Conservation (phyloP, 2,113 vertebrate genomes). For the Columba livia region DNA sequence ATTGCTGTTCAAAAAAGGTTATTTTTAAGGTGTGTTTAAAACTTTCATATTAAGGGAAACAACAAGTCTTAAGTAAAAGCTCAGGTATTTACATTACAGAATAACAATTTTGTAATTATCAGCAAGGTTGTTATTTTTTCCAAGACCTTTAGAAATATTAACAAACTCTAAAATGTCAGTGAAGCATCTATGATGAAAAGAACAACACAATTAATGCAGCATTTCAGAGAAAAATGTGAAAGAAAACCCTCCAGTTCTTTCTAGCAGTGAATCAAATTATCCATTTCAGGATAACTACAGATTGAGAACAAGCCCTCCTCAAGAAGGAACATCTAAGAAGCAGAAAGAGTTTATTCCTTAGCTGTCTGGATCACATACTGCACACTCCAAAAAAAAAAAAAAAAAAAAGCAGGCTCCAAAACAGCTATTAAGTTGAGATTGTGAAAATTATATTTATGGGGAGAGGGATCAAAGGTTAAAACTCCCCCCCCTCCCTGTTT, state of each 20-base stretch:
- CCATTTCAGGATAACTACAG: not conserved
- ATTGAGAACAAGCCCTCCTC: not conserved
- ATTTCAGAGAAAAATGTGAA: not conserved
- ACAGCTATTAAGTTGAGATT: not conserved
- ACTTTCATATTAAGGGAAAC: not conserved
- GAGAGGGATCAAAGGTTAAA: not conserved
- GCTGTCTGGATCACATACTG: not conserved
- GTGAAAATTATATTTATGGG: not conserved
- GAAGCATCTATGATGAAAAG: not conserved
- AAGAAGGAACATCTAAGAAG: not conserved
- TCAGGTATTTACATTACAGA: not conserved
- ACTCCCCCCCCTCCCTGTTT: not conserved
- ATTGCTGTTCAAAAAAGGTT: slow-evolving; percentile 3
- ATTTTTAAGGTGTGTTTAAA: not conserved
- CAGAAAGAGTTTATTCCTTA: not conserved
- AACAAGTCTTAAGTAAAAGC: not conserved
- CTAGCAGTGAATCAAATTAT: not conserved
- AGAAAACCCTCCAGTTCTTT: not conserved
- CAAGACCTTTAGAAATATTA: not conserved
- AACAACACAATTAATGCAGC: not conserved
- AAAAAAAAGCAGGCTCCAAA: not conserved
- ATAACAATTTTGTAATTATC: not conserved
- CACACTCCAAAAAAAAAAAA: not conserved
- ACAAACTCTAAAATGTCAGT: not conserved
- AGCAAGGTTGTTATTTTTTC: not conserved